Evolutionary conservation across 2,888 invertebrate genomes (phyloP).

Genomic region (Aphidoletes aphidimyza): DNA sequence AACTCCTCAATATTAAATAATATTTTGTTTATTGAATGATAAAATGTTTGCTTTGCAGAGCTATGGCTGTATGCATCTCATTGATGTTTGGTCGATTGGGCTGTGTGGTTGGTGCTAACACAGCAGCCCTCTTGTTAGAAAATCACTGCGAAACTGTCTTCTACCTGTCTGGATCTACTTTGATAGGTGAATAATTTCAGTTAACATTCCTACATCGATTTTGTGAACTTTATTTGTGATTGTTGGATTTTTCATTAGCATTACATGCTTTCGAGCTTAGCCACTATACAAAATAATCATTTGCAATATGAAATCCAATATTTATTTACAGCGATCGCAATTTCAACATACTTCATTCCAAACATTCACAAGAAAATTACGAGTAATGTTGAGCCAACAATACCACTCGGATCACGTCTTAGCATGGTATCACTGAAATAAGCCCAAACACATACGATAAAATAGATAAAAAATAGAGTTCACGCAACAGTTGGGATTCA

Average conservation of each 20-base stretch:
- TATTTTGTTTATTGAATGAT: no score
- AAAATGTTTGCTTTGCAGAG: constrained; percentile 61
- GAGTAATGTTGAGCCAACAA: background rate
- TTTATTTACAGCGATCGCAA: background rate
- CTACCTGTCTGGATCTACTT: constrained; percentile 60
- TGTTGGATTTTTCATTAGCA: no score
- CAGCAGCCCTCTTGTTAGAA: constrained; percentile 66
- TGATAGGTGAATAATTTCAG: constrained; percentile 57
- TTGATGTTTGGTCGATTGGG: constrained; percentile 69
- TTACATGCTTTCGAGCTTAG: no score
- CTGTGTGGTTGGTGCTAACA: constrained; percentile 67
- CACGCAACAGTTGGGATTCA: no score
- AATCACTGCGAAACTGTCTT: constrained; percentile 67
- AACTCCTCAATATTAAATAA: no score
- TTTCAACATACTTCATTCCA: constrained; percentile 52
- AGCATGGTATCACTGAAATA: background rate
- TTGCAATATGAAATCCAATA: background rate
- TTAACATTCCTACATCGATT: no score
- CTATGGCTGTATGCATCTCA: constrained; percentile 69
- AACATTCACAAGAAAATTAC: background rate
- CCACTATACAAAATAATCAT: no score
- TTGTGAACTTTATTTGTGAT: no score
- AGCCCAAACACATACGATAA: background rate
- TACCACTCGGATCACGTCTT: background rate
- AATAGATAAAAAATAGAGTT: no score